Percentiles rank a stretch among this genome's conserved stretches.
Evolutionary conservation across 37 sponge, comb jelly and placozoan species (phyloP).

Genomic region (Aplysina aerophoba): DNA sequence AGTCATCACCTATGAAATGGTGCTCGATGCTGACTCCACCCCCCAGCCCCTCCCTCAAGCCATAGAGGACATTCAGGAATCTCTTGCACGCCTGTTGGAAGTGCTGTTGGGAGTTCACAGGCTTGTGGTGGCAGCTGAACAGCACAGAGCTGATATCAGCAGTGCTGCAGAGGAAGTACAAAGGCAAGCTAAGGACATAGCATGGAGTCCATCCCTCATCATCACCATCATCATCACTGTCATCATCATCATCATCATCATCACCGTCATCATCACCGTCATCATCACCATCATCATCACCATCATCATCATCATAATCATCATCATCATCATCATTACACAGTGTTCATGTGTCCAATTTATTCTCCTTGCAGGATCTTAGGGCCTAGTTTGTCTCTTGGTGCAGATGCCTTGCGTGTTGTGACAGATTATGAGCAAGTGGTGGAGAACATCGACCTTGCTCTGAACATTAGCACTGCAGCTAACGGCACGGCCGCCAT

Average conservation of each 20-base stretch:
- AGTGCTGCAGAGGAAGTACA: background rate
- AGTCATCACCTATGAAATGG: too few relatives aligned
- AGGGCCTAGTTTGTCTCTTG: constrained; percentile 11
- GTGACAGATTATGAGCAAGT: constrained; percentile 30
- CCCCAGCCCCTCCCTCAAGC: background rate
- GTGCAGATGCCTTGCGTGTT: constrained; percentile 6
- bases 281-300: too few relatives aligned
- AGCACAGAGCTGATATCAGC: background rate
- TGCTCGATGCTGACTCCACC: too few relatives aligned
- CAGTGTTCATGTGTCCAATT: too few relatives aligned
- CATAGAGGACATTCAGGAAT: background rate
- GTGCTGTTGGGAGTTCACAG: background rate
- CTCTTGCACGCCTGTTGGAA: background rate
- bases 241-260: too few relatives aligned
- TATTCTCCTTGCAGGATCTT: constrained; percentile 28
- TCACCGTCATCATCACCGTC: too few relatives aligned
- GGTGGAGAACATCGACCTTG: constrained; percentile 15
- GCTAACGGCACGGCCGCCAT: constrained; percentile 19
- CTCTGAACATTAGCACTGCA: constrained; percentile 11
- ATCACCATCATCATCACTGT: too few relatives aligned
- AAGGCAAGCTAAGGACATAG: background rate
- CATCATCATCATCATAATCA: too few relatives aligned
- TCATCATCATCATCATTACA: too few relatives aligned
- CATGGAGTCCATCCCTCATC: too few relatives aligned
- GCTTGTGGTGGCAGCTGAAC: constrained; percentile 1